A percentile compares a stretch with the other conserved stretches of the same genome.
Evolutionary conservation across 2,113 vertebrate species (phyloP).

Genomic region (Siphamia tubifer): DNA sequence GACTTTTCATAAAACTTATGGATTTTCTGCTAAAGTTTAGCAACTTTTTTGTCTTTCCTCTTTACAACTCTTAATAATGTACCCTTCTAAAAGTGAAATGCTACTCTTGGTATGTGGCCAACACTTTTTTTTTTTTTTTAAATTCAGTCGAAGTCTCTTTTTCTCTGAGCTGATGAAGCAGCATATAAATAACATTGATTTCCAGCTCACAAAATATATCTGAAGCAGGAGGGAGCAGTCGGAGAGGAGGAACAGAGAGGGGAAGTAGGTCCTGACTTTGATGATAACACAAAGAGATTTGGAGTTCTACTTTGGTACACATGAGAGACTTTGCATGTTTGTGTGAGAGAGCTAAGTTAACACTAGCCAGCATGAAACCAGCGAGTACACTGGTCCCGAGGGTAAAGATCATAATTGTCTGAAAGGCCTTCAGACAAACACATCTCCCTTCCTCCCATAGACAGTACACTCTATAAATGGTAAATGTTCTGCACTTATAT

Average conservation of each 20-base stretch:
- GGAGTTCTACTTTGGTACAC: constrained; percentile 15
- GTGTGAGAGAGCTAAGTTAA: background rate
- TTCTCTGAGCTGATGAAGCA: background rate
- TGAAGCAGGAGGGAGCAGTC: background rate
- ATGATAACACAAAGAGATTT: constrained; percentile 45
- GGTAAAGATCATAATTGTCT: constrained; percentile 47
- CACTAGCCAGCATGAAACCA: constrained; percentile 30
- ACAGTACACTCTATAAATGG: background rate
- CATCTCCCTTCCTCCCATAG: background rate
- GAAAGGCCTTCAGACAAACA: constrained; percentile 31
- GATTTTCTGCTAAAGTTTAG: too few relatives aligned
- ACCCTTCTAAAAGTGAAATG: too few relatives aligned
- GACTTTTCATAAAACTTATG: too few relatives aligned
- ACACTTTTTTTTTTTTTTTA: background rate
- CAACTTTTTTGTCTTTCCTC: too few relatives aligned
- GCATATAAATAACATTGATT: background rate
- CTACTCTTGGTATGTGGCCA: too few relatives aligned
- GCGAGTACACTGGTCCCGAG: constrained; percentile 2
- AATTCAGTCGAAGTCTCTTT: background rate
- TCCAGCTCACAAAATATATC: background rate
- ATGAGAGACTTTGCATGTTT: constrained; percentile 11
- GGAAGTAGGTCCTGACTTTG: constrained; percentile 15
- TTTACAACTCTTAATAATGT: too few relatives aligned
- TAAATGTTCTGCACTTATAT: too few relatives aligned
- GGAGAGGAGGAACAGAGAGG: background rate